Evolutionary conservation across 2,888 invertebrate genomes (phyloP).

Genomic region (Teinopalpus imperialis): DNA sequence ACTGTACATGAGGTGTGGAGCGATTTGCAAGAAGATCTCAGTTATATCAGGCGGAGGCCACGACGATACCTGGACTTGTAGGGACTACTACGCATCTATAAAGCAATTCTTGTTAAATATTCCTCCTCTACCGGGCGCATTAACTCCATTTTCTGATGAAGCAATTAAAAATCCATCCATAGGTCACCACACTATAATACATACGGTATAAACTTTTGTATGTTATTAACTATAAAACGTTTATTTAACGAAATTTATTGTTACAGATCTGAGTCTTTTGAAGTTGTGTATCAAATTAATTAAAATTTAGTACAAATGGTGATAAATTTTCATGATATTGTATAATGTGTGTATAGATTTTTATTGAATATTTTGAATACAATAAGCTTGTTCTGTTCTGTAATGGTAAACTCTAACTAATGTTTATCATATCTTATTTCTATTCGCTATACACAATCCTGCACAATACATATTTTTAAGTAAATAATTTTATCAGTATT

Average conservation of each 20-base stretch:
- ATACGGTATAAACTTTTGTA: constrained; percentile 45
- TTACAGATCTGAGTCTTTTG: neutral
- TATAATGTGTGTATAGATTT: neutral
- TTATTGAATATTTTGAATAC: constrained; percentile 1
- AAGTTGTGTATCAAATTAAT: constrained; percentile 6
- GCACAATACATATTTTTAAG: too few species aligned
- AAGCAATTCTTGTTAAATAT: constrained; percentile 74
- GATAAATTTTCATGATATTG: neutral
- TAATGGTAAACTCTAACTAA: too few species aligned
- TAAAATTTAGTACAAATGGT: constrained; percentile 18
- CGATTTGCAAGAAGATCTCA: constrained; percentile 88
- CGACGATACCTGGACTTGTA: constrained; percentile 96
- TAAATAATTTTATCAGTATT: too few species aligned
- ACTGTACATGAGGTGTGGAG: constrained; percentile 88
- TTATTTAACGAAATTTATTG: constrained; percentile 1
- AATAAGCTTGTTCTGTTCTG: neutral
- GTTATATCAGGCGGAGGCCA: constrained; percentile 93
- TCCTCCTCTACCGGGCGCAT: constrained; percentile 53
- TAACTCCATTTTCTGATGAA: constrained; percentile 52
- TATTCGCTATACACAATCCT: too few species aligned
- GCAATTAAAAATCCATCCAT: constrained; percentile 36
- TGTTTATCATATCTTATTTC: too few species aligned
- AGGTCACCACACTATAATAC: constrained; percentile 47
- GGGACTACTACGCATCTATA: constrained; percentile 86
- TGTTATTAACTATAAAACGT: neutral